Evolutionary conservation across 2,888 invertebrate genomes (phyloP).

Genomic region (Himalopsyche tibetana): DNA sequence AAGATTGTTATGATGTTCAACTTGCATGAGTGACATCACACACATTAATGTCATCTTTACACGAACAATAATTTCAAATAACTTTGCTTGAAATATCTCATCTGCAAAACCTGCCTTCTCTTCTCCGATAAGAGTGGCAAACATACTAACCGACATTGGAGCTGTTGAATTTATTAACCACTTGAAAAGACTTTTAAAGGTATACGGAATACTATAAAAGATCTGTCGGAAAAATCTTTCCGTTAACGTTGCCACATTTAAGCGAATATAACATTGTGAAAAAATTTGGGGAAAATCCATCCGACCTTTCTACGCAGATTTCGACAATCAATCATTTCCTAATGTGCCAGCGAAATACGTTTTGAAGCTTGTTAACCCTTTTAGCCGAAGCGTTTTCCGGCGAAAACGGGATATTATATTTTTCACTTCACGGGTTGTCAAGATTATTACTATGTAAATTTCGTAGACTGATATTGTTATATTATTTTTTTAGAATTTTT

Average conservation of each 20-base stretch:
- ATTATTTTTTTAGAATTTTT: neutral
- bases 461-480: neutral
- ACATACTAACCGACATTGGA: too few relatives aligned
- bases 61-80: too few relatives aligned
- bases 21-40: too few relatives aligned
- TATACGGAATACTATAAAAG: neutral
- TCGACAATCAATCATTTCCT: conserved; percentile 23
- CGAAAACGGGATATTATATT: conserved; percentile 2
- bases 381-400: neutral
- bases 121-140: too few relatives aligned
- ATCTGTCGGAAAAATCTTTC: neutral
- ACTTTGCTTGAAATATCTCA: too few relatives aligned
- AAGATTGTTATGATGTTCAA: too few relatives aligned
- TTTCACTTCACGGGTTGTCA: neutral
- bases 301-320: neutral
- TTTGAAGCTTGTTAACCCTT: conserved; percentile 20
- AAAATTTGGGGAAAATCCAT: neutral
- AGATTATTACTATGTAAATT: neutral
- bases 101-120: too few relatives aligned
- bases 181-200: too few relatives aligned
- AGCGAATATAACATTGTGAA: conserved; percentile 2
- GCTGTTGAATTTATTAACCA: too few relatives aligned
- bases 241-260: neutral
- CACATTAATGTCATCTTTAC: too few relatives aligned
- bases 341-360: neutral